Evolutionary conservation across 2,888 invertebrate species (phyloP), one percentile per base, ranked within the genome.

Genomic region (Melieria crassipennis): DNA sequence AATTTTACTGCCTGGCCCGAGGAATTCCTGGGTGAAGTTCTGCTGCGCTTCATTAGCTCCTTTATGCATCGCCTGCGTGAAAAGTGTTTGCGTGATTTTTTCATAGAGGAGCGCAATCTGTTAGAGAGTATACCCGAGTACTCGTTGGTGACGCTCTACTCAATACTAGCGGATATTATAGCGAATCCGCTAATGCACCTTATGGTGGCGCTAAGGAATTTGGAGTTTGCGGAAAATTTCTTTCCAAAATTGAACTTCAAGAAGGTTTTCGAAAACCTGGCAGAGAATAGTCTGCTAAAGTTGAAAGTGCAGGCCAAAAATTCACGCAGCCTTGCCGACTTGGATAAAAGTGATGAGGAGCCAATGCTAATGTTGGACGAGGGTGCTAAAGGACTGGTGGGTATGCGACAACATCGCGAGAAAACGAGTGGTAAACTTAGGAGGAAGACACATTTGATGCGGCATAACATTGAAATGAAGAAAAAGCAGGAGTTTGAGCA

Each of bases 141-240:
- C 46, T 87, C 91, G 50, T 80, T 94, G 1, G 84, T 91, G 43
- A 88, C 89, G 71, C 88, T 92, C n/a, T 93, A 93, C 82, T 89
- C 90, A 77, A 89, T 89, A 65, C 86, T 95, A 67, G 90, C 90
- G 9, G 89, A 91, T 73, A 91, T 94, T 52, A 85, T 91, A 3
- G 92, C 94, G 80, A 90, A 92, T 75, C 93, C 94, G 0, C 88
- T 93, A 0, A 89, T 92, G 88, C 91, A 92, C 82, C 84, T 93
- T 4, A 88, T 94, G 48, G 87, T 89, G 75, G 92, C 93, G 0
- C 82, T 94, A 75, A 88, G 92, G 74, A 93, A 93, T 84, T 85
- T 95, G 7, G 89, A 90, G 75, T 91, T 92, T 78, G 87, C 88
- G 45, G 87, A 87, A 13, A 88, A 89, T 58, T 93, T 91, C 80